These are phyloP conservation scores for Furnarius figulus DNA, from an alignment of 2,113 vertebrate species.

Conservation along the genomic window DNA sequence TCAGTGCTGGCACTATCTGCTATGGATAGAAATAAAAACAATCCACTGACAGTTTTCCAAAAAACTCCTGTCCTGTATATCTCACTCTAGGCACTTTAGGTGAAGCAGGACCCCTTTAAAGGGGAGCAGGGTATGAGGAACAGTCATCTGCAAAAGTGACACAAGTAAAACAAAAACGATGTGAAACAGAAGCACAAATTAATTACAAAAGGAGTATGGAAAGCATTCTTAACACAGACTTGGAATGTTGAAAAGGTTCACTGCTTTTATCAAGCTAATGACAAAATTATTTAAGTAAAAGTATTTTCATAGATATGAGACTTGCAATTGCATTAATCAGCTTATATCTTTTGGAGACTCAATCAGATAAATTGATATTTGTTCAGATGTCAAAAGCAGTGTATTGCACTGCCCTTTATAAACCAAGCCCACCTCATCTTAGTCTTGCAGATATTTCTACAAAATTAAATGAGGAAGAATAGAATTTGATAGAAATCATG, in stretches of 20 bases:
- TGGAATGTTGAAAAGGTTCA: neutral
- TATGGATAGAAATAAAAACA: neutral
- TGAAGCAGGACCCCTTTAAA: neutral
- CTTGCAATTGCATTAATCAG: neutral
- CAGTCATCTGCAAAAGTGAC: neutral
- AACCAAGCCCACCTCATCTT: neutral
- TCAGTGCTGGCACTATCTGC: neutral
- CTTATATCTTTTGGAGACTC: neutral
- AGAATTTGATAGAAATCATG: neutral
- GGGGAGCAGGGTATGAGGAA: rapidly evolving
- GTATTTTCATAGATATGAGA: neutral
- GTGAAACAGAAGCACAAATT: neutral
- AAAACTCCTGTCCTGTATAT: neutral
- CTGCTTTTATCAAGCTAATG: neutral
- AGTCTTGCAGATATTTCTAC: neutral
- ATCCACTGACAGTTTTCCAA: neutral
- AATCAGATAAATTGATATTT: neutral
- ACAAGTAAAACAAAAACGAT: neutral
- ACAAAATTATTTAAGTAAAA: neutral
- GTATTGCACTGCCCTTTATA: neutral
- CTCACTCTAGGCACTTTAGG: neutral
- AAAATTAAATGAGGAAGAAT: neutral
- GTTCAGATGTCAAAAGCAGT: neutral
- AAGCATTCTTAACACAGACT: neutral
- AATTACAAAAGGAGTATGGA: neutral